A percentile compares a stretch with the other conserved stretches of the same genome.
phyloP scores from a whole-genome alignment of 2,797 vertebrate species.

The Eospalax fontanierii region DNA sequence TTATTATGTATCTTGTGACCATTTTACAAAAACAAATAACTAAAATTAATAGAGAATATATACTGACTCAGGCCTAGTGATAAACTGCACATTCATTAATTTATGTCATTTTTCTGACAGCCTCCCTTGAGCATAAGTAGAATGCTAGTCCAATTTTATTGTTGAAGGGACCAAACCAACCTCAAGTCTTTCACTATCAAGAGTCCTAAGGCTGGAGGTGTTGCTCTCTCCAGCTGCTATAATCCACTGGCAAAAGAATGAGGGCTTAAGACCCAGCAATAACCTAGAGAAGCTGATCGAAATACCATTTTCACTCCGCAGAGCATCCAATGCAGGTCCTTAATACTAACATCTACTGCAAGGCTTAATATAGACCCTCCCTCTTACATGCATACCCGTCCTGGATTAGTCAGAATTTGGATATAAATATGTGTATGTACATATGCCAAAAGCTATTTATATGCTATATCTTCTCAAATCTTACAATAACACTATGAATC shows the following conservation, averaged over 20 bases:
- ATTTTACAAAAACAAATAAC: neutral
- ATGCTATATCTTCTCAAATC: conserved; percentile 2
- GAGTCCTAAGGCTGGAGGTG: neutral
- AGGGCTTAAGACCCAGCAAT: neutral
- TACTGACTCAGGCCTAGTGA: neutral
- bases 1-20: neutral
- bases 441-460: neutral
- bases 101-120: neutral
- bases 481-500: neutral
- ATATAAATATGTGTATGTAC: no score
- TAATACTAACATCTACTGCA: neutral
- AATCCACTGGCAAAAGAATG: neutral
- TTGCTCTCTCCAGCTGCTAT: neutral
- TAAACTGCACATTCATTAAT: conserved; percentile 2
- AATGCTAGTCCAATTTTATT: neutral
- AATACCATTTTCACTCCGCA: neutral
- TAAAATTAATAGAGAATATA: neutral
- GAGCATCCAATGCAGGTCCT: neutral
- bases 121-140: neutral
- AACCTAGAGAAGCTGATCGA: neutral
- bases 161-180: neutral
- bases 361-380: neutral
- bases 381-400: neutral
- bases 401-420: neutral
- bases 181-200: neutral